A percentile compares a stretch with the other conserved stretches of the same genome.
Conservation (phyloP, 2,888 invertebrate species). For the Acheta domesticus region DNA sequence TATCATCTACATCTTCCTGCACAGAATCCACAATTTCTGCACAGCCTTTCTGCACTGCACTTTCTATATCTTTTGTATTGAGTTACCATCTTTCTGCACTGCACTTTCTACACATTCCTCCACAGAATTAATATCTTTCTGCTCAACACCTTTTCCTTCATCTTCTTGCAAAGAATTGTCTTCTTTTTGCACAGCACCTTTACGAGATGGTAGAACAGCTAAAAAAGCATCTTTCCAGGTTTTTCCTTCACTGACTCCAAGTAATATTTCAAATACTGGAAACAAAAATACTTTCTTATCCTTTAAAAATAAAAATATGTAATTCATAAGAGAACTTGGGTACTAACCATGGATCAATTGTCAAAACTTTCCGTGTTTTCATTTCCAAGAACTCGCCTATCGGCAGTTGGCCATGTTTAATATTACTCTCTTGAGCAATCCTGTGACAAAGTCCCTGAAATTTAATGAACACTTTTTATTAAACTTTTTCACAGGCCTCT, state of each 20-base stretch:
- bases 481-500: neutral
- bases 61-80: too few species aligned
- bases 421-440: conserved; percentile 72
- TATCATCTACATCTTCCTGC: too few species aligned
- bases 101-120: too few species aligned
- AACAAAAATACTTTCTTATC: conserved; percentile 39
- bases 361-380: conserved; percentile 89
- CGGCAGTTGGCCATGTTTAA: conserved; percentile 82
- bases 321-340: too few species aligned
- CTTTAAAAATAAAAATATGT: too few species aligned
- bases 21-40: too few species aligned
- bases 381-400: conserved; percentile 84
- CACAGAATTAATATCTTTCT: too few species aligned
- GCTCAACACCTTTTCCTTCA: too few species aligned
- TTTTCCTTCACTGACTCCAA: conserved; percentile 70
- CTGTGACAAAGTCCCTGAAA: conserved; percentile 77
- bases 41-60: too few species aligned
- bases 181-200: conserved; percentile 55
- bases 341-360: conserved; percentile 89
- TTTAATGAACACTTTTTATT: conserved; percentile 11
- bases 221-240: conserved; percentile 77
- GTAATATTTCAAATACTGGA: conserved; percentile 80
- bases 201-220: conserved; percentile 71
- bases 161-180: too few species aligned
- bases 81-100: too few species aligned